Evolutionary conservation across 1,140 invertebrate genomes (phyloP).

Genomic region (Protaetia brevitarsis): DNA sequence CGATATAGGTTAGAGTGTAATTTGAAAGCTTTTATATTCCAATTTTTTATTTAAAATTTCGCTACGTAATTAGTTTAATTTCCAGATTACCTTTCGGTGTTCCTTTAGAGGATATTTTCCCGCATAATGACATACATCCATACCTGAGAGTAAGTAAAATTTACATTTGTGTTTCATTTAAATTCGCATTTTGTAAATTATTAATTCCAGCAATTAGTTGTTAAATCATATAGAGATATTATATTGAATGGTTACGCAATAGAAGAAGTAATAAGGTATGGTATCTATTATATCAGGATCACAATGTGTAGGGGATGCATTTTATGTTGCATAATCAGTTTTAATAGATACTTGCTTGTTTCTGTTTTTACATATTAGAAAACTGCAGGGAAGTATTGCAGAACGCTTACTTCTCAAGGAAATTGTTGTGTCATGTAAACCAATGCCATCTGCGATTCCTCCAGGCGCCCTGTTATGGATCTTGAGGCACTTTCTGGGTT

Average conservation of each 20-base stretch:
- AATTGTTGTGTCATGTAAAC: slow-evolving; percentile 5
- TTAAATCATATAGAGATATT: neutral
- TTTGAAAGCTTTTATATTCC: neutral
- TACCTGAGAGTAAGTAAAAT: neutral
- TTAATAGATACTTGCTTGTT: neutral
- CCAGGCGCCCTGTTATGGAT: slow-evolving; percentile 22
- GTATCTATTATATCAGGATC: neutral
- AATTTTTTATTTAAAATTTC: neutral
- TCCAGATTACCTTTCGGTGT: slow-evolving; percentile 21
- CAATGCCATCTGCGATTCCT: neutral
- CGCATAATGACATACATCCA: slow-evolving; percentile 9
- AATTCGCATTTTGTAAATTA: neutral
- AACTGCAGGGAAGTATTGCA: slow-evolving; percentile 11
- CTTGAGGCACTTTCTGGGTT: slow-evolving; percentile 22
- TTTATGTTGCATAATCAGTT: no score
- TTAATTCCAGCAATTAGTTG: neutral
- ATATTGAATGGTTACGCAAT: neutral
- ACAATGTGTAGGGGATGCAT: no score
- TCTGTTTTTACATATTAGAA: neutral
- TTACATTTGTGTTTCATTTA: neutral
- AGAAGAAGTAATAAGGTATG: neutral
- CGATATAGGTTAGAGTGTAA: neutral
- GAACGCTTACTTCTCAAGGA: slow-evolving; percentile 21
- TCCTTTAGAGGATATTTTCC: slow-evolving; percentile 18
- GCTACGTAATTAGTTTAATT: neutral